These are phyloP conservation scores for Podarcis lilfordi DNA, from an alignment of 2,797 vertebrate genomes.

Conservation along the genomic window DNA sequence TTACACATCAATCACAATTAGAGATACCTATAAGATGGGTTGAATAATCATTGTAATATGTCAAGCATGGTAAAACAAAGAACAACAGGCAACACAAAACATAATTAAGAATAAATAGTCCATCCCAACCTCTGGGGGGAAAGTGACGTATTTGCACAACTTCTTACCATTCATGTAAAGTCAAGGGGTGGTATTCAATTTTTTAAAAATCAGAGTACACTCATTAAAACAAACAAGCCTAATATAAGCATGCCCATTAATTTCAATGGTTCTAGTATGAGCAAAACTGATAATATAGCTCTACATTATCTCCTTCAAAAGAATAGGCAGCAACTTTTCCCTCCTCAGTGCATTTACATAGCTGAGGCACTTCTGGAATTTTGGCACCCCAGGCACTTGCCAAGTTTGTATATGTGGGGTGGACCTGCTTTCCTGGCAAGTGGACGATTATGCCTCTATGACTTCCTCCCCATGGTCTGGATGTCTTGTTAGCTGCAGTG, in stretches of 20 bases:
- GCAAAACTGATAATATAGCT: background rate
- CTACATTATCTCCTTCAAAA: background rate
- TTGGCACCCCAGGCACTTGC: background rate
- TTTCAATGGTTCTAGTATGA: background rate
- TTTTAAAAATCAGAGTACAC: too few species aligned
- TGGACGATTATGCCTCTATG: background rate
- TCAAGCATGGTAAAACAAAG: conserved; percentile 73
- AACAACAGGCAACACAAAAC: conserved; percentile 45
- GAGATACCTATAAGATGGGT: conserved; percentile 77
- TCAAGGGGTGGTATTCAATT: too few species aligned
- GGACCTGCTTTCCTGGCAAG: background rate
- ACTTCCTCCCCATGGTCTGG: background rate
- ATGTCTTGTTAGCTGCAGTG: background rate
- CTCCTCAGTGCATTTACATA: background rate
- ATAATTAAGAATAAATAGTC: conserved; percentile 33
- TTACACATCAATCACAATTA: conserved; percentile 89
- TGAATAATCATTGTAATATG: conserved; percentile 80
- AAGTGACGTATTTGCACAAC: background rate
- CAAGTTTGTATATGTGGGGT: background rate
- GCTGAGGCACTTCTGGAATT: background rate
- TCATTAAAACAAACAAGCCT: background rate
- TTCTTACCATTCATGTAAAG: background rate
- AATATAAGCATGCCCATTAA: background rate
- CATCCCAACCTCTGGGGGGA: background rate
- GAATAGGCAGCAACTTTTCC: background rate